Evolutionary conservation across 1,140 invertebrate species (phyloP).

Genomic region (Tetraneura akinire): DNA sequence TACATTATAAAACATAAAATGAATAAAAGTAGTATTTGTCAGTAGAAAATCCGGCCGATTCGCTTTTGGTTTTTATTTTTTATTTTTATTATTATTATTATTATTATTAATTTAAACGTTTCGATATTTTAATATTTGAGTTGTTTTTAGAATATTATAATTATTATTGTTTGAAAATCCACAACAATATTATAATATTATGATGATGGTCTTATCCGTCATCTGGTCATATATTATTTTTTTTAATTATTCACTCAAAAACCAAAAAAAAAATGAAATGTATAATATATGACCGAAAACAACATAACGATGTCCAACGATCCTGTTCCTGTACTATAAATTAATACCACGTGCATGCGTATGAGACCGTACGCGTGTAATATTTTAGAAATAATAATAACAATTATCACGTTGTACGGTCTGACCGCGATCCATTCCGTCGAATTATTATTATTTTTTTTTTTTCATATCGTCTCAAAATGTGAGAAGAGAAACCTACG

Average conservation of each 20-base stretch:
- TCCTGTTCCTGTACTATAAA: neutral
- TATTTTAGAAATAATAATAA: neutral
- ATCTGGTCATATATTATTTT: too few relatives aligned
- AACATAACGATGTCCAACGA: too few relatives aligned
- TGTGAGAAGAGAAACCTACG: too few relatives aligned
- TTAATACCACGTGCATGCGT: neutral
- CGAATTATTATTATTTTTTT: too few relatives aligned
- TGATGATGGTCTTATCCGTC: too few relatives aligned
- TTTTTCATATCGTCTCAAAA: too few relatives aligned
- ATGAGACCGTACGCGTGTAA: neutral
- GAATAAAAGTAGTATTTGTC: constrained; percentile 51
- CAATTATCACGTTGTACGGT: neutral
- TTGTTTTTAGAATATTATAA: constrained; percentile 17
- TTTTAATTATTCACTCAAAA: too few relatives aligned
- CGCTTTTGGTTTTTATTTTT: constrained; percentile 30
- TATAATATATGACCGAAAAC: too few relatives aligned
- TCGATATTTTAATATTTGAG: constrained; percentile 5
- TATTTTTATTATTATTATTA: too few relatives aligned
- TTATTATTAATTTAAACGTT: constrained; percentile 17
- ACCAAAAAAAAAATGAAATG: too few relatives aligned
- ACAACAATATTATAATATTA: too few relatives aligned
- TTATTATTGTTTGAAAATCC: neutral
- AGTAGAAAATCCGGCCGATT: constrained; percentile 27
- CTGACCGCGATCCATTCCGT: neutral
- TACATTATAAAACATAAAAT: constrained; percentile 48